phyloP scores from a whole-genome alignment of 2,797 vertebrate genomes.

The Sardinella longiceps region DNA sequence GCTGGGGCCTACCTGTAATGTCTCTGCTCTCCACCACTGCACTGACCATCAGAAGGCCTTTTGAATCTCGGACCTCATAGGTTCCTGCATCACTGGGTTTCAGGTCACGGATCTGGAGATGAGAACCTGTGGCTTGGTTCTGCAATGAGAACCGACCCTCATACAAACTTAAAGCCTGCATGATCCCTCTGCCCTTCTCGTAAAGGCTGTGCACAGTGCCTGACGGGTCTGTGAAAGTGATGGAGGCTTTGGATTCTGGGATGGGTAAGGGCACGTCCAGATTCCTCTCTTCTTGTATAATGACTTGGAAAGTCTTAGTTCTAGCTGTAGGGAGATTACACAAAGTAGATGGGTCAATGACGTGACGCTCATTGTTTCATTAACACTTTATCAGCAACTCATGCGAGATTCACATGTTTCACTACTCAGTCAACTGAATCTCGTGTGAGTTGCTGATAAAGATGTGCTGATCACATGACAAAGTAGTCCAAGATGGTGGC shows the following conservation, averaged over 20 bases:
- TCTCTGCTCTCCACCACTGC: background rate
- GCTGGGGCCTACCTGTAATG: background rate
- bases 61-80: background rate
- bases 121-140: background rate
- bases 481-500: too few species aligned
- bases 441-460: too few species aligned
- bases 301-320: background rate
- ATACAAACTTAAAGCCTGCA: background rate
- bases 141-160: background rate
- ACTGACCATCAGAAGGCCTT: background rate
- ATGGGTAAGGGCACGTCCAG: background rate
- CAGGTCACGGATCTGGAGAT: background rate
- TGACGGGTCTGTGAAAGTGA: background rate
- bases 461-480: too few species aligned
- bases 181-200: background rate
- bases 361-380: too few species aligned
- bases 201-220: background rate
- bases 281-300: background rate
- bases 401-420: too few species aligned
- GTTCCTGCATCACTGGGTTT: background rate
- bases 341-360: too few species aligned
- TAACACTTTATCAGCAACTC: too few species aligned
- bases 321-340: background rate
- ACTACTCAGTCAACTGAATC: too few species aligned
- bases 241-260: background rate